phyloP scores from a whole-genome alignment of 2,113 vertebrate species.

The Ancistrus triradiatus region DNA sequence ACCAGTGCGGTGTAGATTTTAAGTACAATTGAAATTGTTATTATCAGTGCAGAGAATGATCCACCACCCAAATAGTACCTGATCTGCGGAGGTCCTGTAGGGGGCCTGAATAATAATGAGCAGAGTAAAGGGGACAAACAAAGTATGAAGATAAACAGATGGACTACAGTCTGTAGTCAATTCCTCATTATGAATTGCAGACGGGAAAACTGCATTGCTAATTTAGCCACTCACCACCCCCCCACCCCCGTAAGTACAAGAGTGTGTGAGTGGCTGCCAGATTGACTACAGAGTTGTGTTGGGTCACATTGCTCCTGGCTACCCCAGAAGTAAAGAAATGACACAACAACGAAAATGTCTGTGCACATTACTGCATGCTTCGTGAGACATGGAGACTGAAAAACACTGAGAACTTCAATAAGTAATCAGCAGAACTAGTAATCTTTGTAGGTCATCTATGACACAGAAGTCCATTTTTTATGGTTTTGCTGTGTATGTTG shows the following conservation, averaged over 20 bases:
- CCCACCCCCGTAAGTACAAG: too few species aligned
- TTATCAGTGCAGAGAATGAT: too few species aligned
- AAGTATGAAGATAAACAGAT: too few species aligned
- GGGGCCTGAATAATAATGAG: too few species aligned
- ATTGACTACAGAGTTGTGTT: constrained; percentile 38
- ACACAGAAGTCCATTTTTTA: not conserved
- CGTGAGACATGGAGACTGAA: not conserved
- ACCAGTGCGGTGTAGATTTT: too few species aligned
- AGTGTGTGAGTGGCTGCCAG: constrained; percentile 38
- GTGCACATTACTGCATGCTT: constrained; percentile 30
- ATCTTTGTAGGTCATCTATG: not conserved
- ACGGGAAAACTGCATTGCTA: not conserved
- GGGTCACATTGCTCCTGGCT: constrained; percentile 54
- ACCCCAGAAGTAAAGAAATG: constrained; percentile 38
- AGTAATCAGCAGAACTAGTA: not conserved
- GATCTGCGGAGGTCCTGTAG: too few species aligned
- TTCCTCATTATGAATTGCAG: not conserved
- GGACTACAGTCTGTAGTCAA: too few species aligned
- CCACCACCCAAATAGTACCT: too few species aligned
- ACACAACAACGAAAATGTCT: constrained; percentile 39
- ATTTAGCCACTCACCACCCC: too few species aligned
- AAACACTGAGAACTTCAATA: not conserved
- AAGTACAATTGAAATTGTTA: too few species aligned
- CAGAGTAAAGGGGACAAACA: too few species aligned
- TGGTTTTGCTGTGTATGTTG: not conserved